A percentile compares a stretch with the other conserved stretches of the same genome.
phyloP scores from a whole-genome alignment of 2,888 invertebrate species.

The Scaptomyza tumidula region DNA sequence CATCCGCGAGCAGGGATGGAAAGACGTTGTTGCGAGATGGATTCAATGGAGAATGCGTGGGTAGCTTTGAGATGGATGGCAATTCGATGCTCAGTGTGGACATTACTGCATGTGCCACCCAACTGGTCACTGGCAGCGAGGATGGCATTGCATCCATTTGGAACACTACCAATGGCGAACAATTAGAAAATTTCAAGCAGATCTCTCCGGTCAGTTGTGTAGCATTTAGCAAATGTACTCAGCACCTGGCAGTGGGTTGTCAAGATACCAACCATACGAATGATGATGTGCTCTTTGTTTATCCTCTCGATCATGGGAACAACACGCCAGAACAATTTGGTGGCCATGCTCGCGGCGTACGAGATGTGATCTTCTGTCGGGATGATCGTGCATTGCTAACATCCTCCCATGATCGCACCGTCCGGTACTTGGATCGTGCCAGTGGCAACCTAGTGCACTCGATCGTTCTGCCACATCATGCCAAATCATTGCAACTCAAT shows the following conservation, averaged over 20 bases:
- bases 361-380: constrained; percentile 92
- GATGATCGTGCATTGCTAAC: constrained; percentile 91
- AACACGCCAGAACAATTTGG: constrained; percentile 85
- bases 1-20: constrained; percentile 88
- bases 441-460: constrained; percentile 90
- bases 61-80: constrained; percentile 97
- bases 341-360: constrained; percentile 91
- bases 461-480: constrained; percentile 91
- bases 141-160: constrained; percentile 97
- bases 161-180: constrained; percentile 95
- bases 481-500: constrained; percentile 95
- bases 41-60: constrained; percentile 98
- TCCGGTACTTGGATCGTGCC: constrained; percentile 92
- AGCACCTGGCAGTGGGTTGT: constrained; percentile 92
- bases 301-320: constrained; percentile 90
- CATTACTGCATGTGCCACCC: constrained; percentile 93
- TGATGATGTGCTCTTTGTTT: constrained; percentile 90
- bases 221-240: constrained; percentile 91
- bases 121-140: constrained; percentile 96
- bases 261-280: constrained; percentile 88
- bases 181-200: constrained; percentile 89
- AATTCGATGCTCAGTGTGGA: constrained; percentile 98
- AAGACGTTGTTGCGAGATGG: constrained; percentile 97
- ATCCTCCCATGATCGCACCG: constrained; percentile 95
- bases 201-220: constrained; percentile 96